phyloP scores from a whole-genome alignment of 2,888 invertebrate genomes.

The Gari tellinella region DNA sequence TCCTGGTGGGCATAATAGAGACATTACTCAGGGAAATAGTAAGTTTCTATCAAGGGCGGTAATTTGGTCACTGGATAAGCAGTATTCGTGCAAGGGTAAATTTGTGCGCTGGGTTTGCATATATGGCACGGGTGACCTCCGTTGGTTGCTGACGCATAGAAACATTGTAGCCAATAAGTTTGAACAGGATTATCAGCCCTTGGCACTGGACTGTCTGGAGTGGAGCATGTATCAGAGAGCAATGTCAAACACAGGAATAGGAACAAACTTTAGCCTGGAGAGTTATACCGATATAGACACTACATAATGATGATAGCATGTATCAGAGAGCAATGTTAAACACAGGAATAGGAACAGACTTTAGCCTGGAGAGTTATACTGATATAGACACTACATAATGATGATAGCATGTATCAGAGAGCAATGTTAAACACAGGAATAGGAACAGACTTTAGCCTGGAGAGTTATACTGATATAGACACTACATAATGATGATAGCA shows the following conservation, averaged over 20 bases:
- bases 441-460: not conserved
- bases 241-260: not conserved
- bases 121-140: slow-evolving; percentile 71
- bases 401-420: slow-evolving; percentile 44
- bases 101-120: slow-evolving; percentile 70
- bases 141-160: slow-evolving; percentile 68
- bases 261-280: not conserved
- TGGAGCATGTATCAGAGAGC: slow-evolving; percentile 47
- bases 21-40: slow-evolving; percentile 34
- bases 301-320: too few species aligned
- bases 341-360: not conserved
- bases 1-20: slow-evolving; percentile 69
- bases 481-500: too few species aligned
- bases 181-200: slow-evolving; percentile 65
- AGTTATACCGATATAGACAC: not conserved
- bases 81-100: slow-evolving; percentile 60
- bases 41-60: slow-evolving; percentile 68
- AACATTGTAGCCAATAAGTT: slow-evolving; percentile 82
- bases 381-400: not conserved
- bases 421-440: slow-evolving; percentile 8
- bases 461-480: not conserved
- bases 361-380: not conserved
- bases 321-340: slow-evolving; percentile 31
- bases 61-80: slow-evolving; percentile 67
- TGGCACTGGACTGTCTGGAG: slow-evolving; percentile 69